phyloP scores from a whole-genome alignment of 1,140 invertebrate genomes.

The Drosophila pectinifera region DNA sequence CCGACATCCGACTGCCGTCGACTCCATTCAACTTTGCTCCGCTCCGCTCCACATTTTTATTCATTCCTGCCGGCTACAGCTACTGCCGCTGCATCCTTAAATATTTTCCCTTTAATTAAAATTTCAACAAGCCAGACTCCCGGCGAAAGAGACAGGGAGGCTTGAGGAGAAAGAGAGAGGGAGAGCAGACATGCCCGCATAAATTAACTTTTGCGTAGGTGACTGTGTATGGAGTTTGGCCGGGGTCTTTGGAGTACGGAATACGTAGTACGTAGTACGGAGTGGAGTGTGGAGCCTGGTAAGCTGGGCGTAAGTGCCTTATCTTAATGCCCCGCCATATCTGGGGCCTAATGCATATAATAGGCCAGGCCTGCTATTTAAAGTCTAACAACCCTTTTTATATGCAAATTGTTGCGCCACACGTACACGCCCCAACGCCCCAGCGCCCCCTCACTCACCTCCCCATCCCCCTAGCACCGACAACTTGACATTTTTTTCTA shows the following conservation, averaged over 20 bases:
- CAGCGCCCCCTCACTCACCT: neutral
- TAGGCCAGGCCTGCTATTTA: conserved; percentile 78
- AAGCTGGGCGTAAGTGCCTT: conserved; percentile 78
- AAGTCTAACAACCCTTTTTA: conserved; percentile 83
- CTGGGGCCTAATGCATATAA: conserved; percentile 79
- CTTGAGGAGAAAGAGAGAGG: neutral
- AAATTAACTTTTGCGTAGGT: conserved; percentile 76
- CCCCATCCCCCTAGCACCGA: conserved; percentile 22
- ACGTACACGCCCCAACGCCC: conserved; percentile 65
- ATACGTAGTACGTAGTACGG: neutral
- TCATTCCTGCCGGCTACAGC: conserved; percentile 27
- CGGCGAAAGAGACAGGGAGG: conserved; percentile 9
- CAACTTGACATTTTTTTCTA: conserved; percentile 77
- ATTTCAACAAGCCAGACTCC: conserved; percentile 70
- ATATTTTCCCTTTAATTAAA: conserved; percentile 78
- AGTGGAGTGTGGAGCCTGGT: conserved; percentile 41
- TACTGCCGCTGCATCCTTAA: conserved; percentile 57
- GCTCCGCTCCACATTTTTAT: conserved; percentile 11
- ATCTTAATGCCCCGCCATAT: conserved; percentile 79
- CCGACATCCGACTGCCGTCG: conserved; percentile 10
- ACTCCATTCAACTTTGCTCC: conserved; percentile 34
- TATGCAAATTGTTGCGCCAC: conserved; percentile 81
- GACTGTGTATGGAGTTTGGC: conserved; percentile 25
- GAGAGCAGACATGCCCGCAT: conserved; percentile 63
- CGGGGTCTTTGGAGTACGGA: conserved; percentile 22